Evolutionary conservation across 1,140 invertebrate genomes (phyloP).

Genomic region (Drosophila takahashii): DNA sequence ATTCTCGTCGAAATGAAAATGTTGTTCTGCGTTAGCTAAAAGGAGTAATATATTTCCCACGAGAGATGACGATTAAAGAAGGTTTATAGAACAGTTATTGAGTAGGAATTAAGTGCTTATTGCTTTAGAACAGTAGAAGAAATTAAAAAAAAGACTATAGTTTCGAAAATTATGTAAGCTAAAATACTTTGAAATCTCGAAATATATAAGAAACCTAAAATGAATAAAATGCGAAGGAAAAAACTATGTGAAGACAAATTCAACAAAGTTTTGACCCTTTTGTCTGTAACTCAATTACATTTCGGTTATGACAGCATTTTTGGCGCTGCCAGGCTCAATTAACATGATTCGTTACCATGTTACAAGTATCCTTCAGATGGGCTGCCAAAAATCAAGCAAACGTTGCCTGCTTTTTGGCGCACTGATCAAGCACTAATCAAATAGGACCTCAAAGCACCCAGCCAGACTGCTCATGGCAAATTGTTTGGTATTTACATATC

Average conservation of each 20-base stretch:
- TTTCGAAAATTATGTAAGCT: no score
- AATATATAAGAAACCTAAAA: no score
- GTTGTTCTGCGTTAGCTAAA: conserved; percentile 10
- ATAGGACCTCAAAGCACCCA: conserved; percentile 38
- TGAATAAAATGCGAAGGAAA: not conserved
- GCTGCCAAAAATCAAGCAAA: conserved; percentile 32
- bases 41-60: conserved; percentile 13
- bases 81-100: conserved; percentile 18
- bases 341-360: conserved; percentile 26
- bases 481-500: conserved; percentile 80
- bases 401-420: conserved; percentile 54
- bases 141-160: not conserved
- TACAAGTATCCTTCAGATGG: conserved; percentile 7
- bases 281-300: conserved; percentile 10
- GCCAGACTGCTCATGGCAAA: conserved; percentile 51
- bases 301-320: conserved; percentile 18
- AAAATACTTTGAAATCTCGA: no score
- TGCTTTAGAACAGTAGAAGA: not conserved
- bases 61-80: not conserved
- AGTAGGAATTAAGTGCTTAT: not conserved
- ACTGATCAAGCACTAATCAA: conserved; percentile 76
- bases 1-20: conserved; percentile 22
- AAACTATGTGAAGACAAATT: not conserved
- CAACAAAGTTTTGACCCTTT: not conserved
- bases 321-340: conserved; percentile 27